These are phyloP conservation scores for Chloromyia formosa DNA, from an alignment of 2,888 invertebrate species.

Conservation along the genomic window DNA sequence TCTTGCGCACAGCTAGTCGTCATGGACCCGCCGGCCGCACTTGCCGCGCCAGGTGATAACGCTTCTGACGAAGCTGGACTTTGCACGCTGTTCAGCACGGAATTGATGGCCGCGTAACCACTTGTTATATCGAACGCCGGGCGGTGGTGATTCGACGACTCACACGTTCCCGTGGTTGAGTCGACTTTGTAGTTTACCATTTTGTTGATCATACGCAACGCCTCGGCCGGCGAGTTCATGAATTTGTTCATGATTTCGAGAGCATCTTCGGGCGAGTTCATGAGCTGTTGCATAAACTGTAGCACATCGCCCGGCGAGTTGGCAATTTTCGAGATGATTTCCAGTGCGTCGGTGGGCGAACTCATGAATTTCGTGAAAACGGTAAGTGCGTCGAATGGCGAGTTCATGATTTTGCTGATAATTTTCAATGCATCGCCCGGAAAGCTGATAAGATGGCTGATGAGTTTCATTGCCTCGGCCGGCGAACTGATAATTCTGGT, in stretches of 20 bases:
- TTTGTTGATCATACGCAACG: slow-evolving; percentile 61
- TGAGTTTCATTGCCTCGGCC: slow-evolving; percentile 61
- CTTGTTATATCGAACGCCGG: slow-evolving; percentile 19
- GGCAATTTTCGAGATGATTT: slow-evolving; percentile 63
- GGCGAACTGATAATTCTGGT: slow-evolving; percentile 62
- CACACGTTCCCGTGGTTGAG: slow-evolving; percentile 45
- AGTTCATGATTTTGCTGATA: slow-evolving; percentile 64
- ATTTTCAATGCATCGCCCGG: slow-evolving; percentile 64
- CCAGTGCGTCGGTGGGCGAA: slow-evolving; percentile 64
- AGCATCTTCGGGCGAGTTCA: slow-evolving; percentile 63
- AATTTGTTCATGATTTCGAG: slow-evolving; percentile 64
- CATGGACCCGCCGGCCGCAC: neutral
- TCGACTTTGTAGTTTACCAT: slow-evolving; percentile 54
- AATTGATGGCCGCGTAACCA: slow-evolving; percentile 50
- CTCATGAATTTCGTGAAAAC: slow-evolving; percentile 65
- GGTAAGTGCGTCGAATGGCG: slow-evolving; percentile 63
- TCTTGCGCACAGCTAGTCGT: neutral
- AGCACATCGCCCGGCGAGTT: slow-evolving; percentile 64
- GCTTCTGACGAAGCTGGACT: slow-evolving; percentile 32
- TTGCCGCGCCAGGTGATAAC: slow-evolving; percentile 21
- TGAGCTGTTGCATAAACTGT: slow-evolving; percentile 62
- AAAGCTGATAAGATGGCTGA: slow-evolving; percentile 62
- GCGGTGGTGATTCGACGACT: neutral
- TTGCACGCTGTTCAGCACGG: slow-evolving; percentile 49
- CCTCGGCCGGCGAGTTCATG: slow-evolving; percentile 63